Percentiles rank a stretch among this genome's conserved stretches.
phyloP scores from a whole-genome alignment of 1,140 invertebrate species.

The Pseudoatta argentina region DNA sequence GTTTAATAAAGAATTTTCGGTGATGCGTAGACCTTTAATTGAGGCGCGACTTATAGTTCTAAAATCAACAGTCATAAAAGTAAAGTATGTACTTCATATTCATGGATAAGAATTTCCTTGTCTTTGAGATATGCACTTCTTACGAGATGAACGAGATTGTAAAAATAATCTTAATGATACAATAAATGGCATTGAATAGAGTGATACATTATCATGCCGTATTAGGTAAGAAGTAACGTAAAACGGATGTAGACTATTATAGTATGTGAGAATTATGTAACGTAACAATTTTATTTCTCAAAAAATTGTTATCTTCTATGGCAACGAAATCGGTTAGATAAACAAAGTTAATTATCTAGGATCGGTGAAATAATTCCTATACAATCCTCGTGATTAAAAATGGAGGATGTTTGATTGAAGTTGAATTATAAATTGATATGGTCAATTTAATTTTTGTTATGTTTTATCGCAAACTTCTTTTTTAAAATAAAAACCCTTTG shows the following conservation, averaged over 20 bases:
- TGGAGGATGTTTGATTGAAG: neutral
- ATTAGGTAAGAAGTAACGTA: neutral
- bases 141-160: neutral
- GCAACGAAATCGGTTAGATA: neutral
- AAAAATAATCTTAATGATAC: slow-evolving; percentile 18
- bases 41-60: too few relatives aligned
- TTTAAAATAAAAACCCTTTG: too few relatives aligned
- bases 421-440: neutral
- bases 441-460: neutral
- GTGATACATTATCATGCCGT: neutral
- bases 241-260: neutral
- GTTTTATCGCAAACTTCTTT: neutral
- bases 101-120: neutral
- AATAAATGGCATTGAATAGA: neutral
- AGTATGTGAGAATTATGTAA: neutral
- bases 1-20: too few relatives aligned
- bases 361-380: neutral
- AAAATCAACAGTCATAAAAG: neutral
- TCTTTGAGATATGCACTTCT: slow-evolving; percentile 2
- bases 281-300: neutral
- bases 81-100: neutral
- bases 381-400: neutral
- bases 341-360: neutral
- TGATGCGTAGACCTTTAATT: too few relatives aligned
- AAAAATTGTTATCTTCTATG: neutral